Base-by-base conservation (phyloP, 1,140 invertebrate genomes). In the Drosophila arawakana region DNA sequence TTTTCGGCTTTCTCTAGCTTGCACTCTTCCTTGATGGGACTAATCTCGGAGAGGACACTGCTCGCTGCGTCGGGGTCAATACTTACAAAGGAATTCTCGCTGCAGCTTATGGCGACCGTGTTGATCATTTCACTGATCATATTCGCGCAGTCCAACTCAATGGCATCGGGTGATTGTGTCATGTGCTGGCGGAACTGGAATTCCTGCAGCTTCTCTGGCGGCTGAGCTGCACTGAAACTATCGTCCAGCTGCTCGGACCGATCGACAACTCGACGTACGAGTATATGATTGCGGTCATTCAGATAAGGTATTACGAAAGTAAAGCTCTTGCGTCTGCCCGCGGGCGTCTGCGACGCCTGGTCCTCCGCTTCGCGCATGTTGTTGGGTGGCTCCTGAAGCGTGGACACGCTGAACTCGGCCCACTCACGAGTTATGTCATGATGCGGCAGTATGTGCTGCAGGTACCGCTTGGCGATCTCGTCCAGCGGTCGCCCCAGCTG, bases 361-460 rank as follows among this genome's bases (percentile, higher is more conserved):
- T 72, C 72, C 37, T 86, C 74, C 2, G 81, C 81, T 6, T 81
- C 85, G 4, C 72, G 70, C 76, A 81, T 70, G 39, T 71, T 73
- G 6, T 63, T 58, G 0, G 67, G 78, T 1, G 79, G 61, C 52
- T 71, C 57, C 25, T 78, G 81, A 43, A 92, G 39, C 25, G 90
- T 91, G 10, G 91, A 92, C 3, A 92, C 85, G 46, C 90, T 90
- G n/a, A 92, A 92, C 62, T 92, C 83, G 2, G 91, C 91, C 91
- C 91, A 92, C 41, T 92, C 91, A 8, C 89, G 76, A 0, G 91
- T 81, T 7, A 92, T 92, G 25, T 91, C 81, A 41, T 91, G 76
- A 62, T 91, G 88, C 0, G 91, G 91, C 15, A 92, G 63, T 9
- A 92, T 89, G 15, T 91, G 72, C 57, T 92, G 86, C 8, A 92